A percentile compares a stretch with the other conserved stretches of the same genome.
These are phyloP conservation scores for Ephialtes manifestator DNA, from an alignment of 2,888 invertebrate species.

Conservation along the genomic window DNA sequence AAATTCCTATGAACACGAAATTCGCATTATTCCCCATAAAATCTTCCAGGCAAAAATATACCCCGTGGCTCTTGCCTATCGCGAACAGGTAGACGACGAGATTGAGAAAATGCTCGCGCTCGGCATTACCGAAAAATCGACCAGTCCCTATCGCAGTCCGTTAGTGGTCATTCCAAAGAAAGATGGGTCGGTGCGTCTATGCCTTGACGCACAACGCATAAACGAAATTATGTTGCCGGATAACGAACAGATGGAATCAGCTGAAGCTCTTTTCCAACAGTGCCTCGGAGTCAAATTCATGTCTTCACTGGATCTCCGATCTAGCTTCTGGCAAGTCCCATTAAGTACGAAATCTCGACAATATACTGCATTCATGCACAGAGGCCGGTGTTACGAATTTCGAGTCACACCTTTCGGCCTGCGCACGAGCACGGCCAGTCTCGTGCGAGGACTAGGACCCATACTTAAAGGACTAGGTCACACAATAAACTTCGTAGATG, in stretches of 20 bases:
- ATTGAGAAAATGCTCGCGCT: not conserved
- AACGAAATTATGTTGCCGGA: not conserved
- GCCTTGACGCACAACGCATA: no score
- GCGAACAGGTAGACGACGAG: not conserved
- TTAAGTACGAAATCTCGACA: not conserved
- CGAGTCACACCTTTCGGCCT: not conserved
- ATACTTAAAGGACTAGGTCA: not conserved
- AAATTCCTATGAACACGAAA: no score
- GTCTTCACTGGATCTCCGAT: not conserved
- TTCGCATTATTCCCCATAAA: not conserved
- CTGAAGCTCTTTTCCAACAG: not conserved
- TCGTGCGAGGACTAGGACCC: not conserved
- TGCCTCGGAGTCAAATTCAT: not conserved
- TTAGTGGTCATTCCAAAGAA: not conserved
- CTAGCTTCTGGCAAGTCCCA: not conserved
- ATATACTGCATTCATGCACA: not conserved
- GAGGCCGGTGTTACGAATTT: not conserved
- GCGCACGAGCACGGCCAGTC: slow-evolving; percentile 3
- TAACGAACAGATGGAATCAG: not conserved
- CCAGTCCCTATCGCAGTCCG: no score
- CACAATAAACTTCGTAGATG: no score
- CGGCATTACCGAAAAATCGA: not conserved
- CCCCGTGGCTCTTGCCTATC: not conserved
- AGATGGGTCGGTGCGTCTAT: not conserved
- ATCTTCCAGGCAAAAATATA: not conserved